Evolutionary conservation across 1,140 invertebrate genomes (phyloP).

Genomic region (Zaprionus vittiger): DNA sequence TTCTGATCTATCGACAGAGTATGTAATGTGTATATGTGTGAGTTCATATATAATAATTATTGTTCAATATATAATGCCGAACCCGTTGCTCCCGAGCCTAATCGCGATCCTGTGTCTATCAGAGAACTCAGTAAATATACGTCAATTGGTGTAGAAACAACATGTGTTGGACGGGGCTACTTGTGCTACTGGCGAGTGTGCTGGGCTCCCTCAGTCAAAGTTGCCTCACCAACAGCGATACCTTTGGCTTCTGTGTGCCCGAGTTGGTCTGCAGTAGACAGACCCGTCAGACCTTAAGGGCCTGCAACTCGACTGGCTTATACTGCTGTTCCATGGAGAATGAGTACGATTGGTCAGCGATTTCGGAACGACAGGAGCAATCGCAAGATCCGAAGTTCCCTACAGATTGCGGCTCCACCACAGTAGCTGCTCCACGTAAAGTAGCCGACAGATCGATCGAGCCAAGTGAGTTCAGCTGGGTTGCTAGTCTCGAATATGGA

Average conservation of each 20-base stretch:
- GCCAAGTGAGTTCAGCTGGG: neutral
- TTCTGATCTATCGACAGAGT: too few species aligned
- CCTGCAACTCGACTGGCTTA: neutral
- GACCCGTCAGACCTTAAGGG: neutral
- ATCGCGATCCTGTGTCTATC: neutral
- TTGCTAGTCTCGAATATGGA: neutral
- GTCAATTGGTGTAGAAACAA: neutral
- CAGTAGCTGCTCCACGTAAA: neutral
- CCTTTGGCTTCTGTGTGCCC: constrained; percentile 4
- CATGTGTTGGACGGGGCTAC: neutral
- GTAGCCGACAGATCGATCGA: neutral
- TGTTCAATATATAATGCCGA: neutral
- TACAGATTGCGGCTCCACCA: neutral
- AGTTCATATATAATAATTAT: too few species aligned
- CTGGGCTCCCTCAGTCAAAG: neutral
- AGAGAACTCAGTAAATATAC: neutral
- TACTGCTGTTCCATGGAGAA: neutral
- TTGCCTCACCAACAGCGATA: neutral
- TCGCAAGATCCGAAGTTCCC: neutral
- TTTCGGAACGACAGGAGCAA: neutral
- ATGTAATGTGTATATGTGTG: too few species aligned
- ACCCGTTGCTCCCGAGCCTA: neutral
- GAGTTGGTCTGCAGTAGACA: neutral
- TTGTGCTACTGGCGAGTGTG: neutral
- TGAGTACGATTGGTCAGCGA: constrained; percentile 1